phyloP scores from a whole-genome alignment of 2,888 invertebrate species.

The Allolobophora icterica region DNA sequence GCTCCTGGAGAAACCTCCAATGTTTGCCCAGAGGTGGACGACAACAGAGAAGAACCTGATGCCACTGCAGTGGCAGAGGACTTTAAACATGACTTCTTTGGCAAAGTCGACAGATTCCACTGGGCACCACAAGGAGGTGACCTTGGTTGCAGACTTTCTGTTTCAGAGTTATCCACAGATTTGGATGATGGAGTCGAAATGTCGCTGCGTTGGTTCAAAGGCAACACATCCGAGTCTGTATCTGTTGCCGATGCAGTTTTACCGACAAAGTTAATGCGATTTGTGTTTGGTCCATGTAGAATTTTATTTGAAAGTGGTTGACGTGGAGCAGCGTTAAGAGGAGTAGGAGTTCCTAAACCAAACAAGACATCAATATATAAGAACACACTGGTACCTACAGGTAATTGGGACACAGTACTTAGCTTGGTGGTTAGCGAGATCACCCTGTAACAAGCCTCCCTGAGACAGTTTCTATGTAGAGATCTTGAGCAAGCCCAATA shows the following conservation, averaged over 20 bases:
- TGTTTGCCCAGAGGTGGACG: neutral
- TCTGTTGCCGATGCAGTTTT: neutral
- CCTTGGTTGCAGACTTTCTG: neutral
- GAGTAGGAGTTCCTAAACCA: neutral
- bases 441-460: too few relatives aligned
- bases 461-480: too few relatives aligned
- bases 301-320: neutral
- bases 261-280: neutral
- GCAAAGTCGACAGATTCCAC: neutral
- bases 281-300: neutral
- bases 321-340: neutral
- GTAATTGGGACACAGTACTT: too few relatives aligned
- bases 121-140: neutral
- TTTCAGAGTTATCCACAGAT: neutral
- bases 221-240: neutral
- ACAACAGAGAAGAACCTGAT: neutral
- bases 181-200: neutral
- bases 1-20: neutral
- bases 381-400: too few relatives aligned
- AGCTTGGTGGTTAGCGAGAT: too few relatives aligned
- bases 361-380: neutral
- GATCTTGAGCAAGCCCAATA: too few relatives aligned
- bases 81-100: slow-evolving; percentile 17
- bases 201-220: neutral
- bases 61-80: neutral